A percentile compares a stretch with the other conserved stretches of the same genome.
These are phyloP conservation scores for Bombus impatiens DNA, from an alignment of 1,140 invertebrate species.

Conservation along the genomic window DNA sequence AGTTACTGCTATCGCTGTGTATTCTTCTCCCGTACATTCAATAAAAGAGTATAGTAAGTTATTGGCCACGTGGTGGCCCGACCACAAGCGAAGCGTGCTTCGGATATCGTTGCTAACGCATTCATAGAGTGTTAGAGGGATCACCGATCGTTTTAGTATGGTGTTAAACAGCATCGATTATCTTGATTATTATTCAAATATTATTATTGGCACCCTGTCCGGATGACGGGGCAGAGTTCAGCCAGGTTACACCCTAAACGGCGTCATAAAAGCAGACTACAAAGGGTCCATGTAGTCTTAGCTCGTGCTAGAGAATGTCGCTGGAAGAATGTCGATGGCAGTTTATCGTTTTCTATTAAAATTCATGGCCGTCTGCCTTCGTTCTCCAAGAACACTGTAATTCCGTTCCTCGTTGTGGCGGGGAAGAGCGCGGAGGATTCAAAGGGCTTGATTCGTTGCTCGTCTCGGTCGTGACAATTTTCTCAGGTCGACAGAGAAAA, in stretches of 20 bases:
- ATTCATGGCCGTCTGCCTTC: background rate
- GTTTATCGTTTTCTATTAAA: slow-evolving; percentile 20
- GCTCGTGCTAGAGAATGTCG: background rate
- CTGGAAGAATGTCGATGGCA: background rate
- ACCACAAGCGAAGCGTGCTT: background rate
- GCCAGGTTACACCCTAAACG: background rate
- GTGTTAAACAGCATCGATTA: background rate
- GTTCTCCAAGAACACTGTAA: background rate
- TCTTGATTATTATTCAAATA: slow-evolving; percentile 34
- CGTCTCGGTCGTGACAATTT: slow-evolving; percentile 41
- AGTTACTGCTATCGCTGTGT: background rate
- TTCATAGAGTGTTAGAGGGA: slow-evolving; percentile 15
- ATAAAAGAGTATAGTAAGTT: background rate
- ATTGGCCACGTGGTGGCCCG: slow-evolving; percentile 18
- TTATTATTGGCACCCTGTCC: slow-evolving; percentile 23
- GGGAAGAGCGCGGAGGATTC: background rate
- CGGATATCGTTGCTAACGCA: background rate
- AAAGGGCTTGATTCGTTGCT: slow-evolving; percentile 40
- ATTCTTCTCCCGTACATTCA: background rate
- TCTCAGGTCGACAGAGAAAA: slow-evolving; percentile 30
- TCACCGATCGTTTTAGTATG: background rate
- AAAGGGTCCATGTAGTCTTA: background rate
- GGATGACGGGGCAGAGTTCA: background rate
- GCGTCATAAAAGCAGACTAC: background rate
- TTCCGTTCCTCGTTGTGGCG: background rate